Conservation (phyloP, 2,888 invertebrate genomes). For the Julus scandinavius region DNA sequence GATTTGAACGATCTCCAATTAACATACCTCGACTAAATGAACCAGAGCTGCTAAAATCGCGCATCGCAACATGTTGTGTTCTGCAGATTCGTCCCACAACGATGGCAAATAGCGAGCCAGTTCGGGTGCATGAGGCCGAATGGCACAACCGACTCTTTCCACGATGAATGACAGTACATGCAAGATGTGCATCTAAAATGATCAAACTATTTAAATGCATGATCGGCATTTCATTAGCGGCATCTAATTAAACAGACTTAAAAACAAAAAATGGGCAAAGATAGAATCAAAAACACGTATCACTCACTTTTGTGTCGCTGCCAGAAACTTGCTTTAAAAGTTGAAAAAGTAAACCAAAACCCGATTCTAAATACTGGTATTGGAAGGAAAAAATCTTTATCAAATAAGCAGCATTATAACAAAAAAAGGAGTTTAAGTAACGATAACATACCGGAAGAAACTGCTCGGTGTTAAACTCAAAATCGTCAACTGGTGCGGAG, state of each 20-base stretch:
- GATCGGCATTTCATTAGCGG: too few species aligned
- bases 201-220: too few species aligned
- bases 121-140: constrained; percentile 75
- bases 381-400: constrained; percentile 53
- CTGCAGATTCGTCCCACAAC: constrained; percentile 87
- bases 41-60: constrained; percentile 88
- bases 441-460: constrained; percentile 75
- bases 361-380: constrained; percentile 75
- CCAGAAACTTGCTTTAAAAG: constrained; percentile 87
- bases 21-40: constrained; percentile 79
- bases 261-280: background rate
- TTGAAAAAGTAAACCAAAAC: constrained; percentile 82
- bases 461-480: constrained; percentile 87
- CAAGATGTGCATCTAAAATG: constrained; percentile 82
- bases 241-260: too few species aligned
- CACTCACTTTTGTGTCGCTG: constrained; percentile 86
- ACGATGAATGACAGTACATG: constrained; percentile 89
- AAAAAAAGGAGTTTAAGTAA: background rate
- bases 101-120: constrained; percentile 85
- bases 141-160: constrained; percentile 82
- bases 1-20: constrained; percentile 61
- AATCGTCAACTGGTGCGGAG: constrained; percentile 80
- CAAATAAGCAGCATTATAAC: background rate
- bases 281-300: background rate
- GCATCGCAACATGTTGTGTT: constrained; percentile 89